A percentile compares a stretch with the other conserved stretches of the same genome.
Conservation (phyloP, 2,113 vertebrate genomes). For the Otolemur garnettii region DNA sequence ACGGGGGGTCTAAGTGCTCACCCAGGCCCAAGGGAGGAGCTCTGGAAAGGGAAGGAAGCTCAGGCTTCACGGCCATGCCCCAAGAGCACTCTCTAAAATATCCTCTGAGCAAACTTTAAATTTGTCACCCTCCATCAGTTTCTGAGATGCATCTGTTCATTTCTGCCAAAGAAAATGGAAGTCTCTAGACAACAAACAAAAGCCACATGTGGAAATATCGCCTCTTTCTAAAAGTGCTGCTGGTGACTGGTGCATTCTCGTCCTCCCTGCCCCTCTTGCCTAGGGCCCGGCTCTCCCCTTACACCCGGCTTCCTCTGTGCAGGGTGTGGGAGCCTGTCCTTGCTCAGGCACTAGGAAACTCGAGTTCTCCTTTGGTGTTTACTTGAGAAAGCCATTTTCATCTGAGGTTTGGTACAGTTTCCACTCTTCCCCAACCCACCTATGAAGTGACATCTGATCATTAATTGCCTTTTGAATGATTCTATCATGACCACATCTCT, state of each 20-base stretch:
- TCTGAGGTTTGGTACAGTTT: neutral
- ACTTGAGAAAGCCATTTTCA: neutral
- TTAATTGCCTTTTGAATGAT: constrained; percentile 39
- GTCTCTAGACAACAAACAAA: neutral
- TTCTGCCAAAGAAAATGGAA: constrained; percentile 49
- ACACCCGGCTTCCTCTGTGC: neutral
- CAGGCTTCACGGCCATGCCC: neutral
- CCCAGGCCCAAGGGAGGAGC: rapidly evolving
- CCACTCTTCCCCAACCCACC: neutral
- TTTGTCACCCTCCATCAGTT: constrained; percentile 25
- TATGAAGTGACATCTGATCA: neutral
- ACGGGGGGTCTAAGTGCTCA: neutral
- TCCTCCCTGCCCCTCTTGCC: rapidly evolving
- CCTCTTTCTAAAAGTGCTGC: neutral
- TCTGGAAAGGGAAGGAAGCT: neutral
- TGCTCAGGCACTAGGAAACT: neutral
- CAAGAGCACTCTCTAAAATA: constrained; percentile 11
- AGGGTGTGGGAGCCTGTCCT: neutral
- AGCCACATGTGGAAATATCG: neutral
- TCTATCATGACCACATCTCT: neutral
- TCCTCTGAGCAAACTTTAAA: neutral
- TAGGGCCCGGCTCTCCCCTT: rapidly evolving
- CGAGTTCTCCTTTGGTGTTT: neutral
- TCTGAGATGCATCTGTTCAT: constrained; percentile 45
- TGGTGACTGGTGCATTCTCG: neutral